Evolutionary conservation across 2,888 invertebrate genomes (phyloP).

Genomic region (Trichopria drosophilae): DNA sequence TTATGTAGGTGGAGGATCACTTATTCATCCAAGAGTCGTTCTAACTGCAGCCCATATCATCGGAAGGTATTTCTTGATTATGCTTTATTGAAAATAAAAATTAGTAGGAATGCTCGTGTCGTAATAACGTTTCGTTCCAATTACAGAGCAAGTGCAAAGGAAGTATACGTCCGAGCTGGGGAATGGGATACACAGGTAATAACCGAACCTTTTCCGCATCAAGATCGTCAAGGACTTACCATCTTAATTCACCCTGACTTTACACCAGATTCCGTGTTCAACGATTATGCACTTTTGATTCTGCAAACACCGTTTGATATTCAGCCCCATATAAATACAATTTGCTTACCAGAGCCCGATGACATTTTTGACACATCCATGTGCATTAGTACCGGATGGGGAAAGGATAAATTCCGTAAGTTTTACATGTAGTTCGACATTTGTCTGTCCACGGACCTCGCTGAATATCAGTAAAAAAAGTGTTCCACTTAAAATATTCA

Average conservation of each 20-base stretch:
- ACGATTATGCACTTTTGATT: constrained; percentile 26
- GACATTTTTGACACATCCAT: constrained; percentile 1
- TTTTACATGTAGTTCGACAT: too few species aligned
- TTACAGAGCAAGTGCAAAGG: background rate
- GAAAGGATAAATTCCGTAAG: constrained; percentile 27
- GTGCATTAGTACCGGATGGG: constrained; percentile 29
- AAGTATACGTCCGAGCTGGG: constrained; percentile 21
- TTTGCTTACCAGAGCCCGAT: constrained; percentile 44
- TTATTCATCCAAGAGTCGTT: constrained; percentile 20
- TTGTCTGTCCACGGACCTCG: too few species aligned
- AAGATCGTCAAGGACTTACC: constrained; percentile 16
- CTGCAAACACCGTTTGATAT: constrained; percentile 13
- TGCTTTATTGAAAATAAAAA: too few species aligned
- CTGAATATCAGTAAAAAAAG: too few species aligned
- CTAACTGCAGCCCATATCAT: constrained; percentile 29
- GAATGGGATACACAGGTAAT: constrained; percentile 30
- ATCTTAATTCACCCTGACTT: constrained; percentile 15
- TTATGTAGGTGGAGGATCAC: constrained; percentile 28
- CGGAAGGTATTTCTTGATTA: too few species aligned
- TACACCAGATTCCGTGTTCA: background rate
- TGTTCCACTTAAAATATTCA: too few species aligned
- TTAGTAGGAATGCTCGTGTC: too few species aligned
- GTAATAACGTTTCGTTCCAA: too few species aligned
- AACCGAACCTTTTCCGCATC: constrained; percentile 21
- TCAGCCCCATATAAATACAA: constrained; percentile 31